Evolutionary conservation across 2,113 vertebrate species (phyloP), one percentile per base, ranked within the genome.

Genomic region (Triplophysa rosa): DNA sequence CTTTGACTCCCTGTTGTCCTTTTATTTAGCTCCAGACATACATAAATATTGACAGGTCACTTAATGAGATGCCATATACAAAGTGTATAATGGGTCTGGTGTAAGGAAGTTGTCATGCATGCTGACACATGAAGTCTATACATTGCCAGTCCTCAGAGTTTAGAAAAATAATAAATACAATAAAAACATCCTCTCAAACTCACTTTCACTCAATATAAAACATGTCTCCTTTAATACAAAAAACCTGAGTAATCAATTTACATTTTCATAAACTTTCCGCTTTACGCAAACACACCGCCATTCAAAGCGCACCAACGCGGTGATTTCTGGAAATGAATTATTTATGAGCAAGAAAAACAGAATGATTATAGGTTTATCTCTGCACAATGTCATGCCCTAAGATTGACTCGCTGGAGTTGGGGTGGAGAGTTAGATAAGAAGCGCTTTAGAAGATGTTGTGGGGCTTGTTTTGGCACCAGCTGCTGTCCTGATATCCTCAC

Each of bases 331-430:
- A 70, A 63, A 62, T 66, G 65, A 81, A 84, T 81, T 75, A 78
- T 81, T 78, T 70, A 84, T 75, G 2, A 79, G 76, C 58, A 79
- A 66, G 78, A 56, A 79, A 52, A 75, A 79, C 70, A 81, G 74
- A 79, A 58, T 33, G 47, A 67, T 54, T 56, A 62, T 42, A 23
- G 64, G 80, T 64, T 79, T 74, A 65, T 70, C 42, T 71, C 52
- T 17, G 24, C 63, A 66, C 62, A 68, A 49, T 12, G 52, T 54
- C 73, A 64, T 4, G 49, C 49, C 29, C 71, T 10, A 54, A 77
- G 26, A 37, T 62, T 42, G 49, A 76, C 58, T 63, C 67, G 65
- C 24, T 63, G 49, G 63, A 19, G n/a, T 74, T 42, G 21, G 66
- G 58, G 63, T 19, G 65, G 59, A 67, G 59, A 58, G 52, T 40